A percentile compares a stretch with the other conserved stretches of the same genome.
Evolutionary conservation across 1,140 invertebrate genomes (phyloP).

Genomic region (Camponotus floridanus): DNA sequence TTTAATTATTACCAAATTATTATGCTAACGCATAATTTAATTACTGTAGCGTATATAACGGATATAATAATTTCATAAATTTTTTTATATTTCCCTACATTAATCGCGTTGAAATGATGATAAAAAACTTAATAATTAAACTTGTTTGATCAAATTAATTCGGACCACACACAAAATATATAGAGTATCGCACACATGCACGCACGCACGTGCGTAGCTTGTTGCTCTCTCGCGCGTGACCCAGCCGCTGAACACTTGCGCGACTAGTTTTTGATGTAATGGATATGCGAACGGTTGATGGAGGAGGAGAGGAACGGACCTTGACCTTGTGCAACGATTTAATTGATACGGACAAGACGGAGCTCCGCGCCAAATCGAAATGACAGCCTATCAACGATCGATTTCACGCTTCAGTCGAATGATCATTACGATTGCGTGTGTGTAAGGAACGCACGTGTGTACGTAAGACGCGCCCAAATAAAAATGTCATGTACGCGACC

Average conservation of each 20-base stretch:
- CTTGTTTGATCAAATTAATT: slow-evolving; percentile 5
- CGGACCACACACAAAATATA: not conserved
- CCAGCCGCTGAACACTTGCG: not conserved
- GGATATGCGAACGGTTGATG: slow-evolving; percentile 30
- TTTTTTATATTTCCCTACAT: too few relatives aligned
- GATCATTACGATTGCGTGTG: slow-evolving; percentile 34
- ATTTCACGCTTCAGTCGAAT: slow-evolving; percentile 44
- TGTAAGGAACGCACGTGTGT: not conserved
- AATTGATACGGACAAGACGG: slow-evolving; percentile 71
- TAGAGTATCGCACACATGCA: not conserved
- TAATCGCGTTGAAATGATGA: not conserved
- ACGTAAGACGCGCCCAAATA: not conserved
- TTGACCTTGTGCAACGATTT: slow-evolving; percentile 79
- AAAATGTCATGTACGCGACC: not conserved
- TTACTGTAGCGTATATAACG: too few relatives aligned
- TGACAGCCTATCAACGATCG: slow-evolving; percentile 57
- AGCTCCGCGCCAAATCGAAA: slow-evolving; percentile 32
- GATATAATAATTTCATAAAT: too few relatives aligned
- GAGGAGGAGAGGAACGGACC: slow-evolving; percentile 63
- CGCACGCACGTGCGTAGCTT: slow-evolving; percentile 17
- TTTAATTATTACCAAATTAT: too few relatives aligned
- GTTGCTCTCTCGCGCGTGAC: not conserved
- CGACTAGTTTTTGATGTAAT: slow-evolving; percentile 77
- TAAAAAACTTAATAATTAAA: not conserved
- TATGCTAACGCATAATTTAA: too few relatives aligned